Base-by-base conservation (phyloP, 2,797 vertebrate genomes). In the Chiroxiphia lanceolata region DNA sequence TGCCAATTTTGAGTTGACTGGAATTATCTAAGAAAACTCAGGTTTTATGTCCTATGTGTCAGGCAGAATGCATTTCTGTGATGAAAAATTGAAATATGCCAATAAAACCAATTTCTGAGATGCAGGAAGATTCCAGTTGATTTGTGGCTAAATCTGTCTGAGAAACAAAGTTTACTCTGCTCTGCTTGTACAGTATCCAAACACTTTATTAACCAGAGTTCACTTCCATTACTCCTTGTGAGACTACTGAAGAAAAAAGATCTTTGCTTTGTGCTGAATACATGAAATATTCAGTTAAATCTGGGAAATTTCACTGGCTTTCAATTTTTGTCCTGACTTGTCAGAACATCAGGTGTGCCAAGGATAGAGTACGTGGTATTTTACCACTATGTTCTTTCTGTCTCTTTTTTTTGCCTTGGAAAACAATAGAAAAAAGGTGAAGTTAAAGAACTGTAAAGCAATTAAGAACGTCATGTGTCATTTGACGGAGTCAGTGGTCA, bases 21-120 rank as follows among this genome's bases (percentile, higher is more conserved):
- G 70, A 50, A 57, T 76, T 89, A 47, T 69, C n/a, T 67, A 69
- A 17, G 16, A 36, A 90, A 94, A 88, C 64, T 79, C 45, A 38
- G 34, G 51, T 50, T 84, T 87, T 89, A 11, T 59, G 31, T 48
- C 31, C 38, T 90, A 1, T 69, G 18, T 36, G 33, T 68, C 56
- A 68, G 56, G 54, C 36, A 87, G 45, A 90, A 79, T 50, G 60
- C 13, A 38, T 69, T 96, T 96, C 59, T 0, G 0, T 71, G 42
- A 82, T n/a, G 48, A 96, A 93, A 93, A 87, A 50, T 75, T 74
- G 42, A 90, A 94, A 89, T 71, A 83, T 38, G 57, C 23, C 78
- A 87, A 70, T 63, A 69, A 93, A 89, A 38, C n/a, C 22, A 33
- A 31, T 93, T 94, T 94, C 44, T 71, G 45, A 87, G 57, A 57